Base-by-base conservation (phyloP, 1,140 invertebrate genomes). In the Penaeus indicus region DNA sequence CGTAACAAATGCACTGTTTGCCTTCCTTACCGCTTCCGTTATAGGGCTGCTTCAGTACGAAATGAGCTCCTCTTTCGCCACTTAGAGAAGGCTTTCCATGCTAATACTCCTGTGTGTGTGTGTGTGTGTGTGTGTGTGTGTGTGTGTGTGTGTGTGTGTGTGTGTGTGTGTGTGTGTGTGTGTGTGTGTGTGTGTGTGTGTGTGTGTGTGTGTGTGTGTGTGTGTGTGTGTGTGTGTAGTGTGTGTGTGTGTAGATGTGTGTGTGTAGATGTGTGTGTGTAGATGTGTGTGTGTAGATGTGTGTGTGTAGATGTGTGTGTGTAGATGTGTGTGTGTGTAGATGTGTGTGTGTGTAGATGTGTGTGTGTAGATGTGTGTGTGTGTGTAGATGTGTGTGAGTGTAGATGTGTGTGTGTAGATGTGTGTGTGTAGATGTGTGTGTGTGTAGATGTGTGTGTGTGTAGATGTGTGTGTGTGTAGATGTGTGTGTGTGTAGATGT, bases 141-240 rank as follows among this genome's bases (percentile, higher is more conserved):
- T 67, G 25, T 67, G 25, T 67, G 25, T 67, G 25, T 67, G 25
- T 67, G 25, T 67, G 25, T 67, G 25, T 67, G 25, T 3, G 7
- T 67, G 25, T 67, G 25, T 3, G 7, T 67, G 64, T 3, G 64
- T 67, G 64, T 67, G 64, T 3, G 64, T 67, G 64, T 67, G 64
- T 3, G 64, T 67, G 64, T 67, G 64, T 3, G 64, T 67, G 25
- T 67, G 64, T 25, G 64, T 67, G 64, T 67, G 64, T 67, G 64
- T 67, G 64, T 67, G 25, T 67, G 64, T 67, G 64, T 67, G 64
- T 67, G 64, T 67, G 64, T 67, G 64, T 25, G 21, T 67, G 64
- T 67, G 25, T 67, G 64, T 67, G 21, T 67, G 64, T 67, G 64
- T 67, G 64, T 25, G 64, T 67, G 64, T 67, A 7, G 64, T 67